Percentiles rank a stretch among this genome's conserved stretches.
Evolutionary conservation across 2,113 vertebrate species (phyloP).

Genomic region (Uropsilus gracilis): DNA sequence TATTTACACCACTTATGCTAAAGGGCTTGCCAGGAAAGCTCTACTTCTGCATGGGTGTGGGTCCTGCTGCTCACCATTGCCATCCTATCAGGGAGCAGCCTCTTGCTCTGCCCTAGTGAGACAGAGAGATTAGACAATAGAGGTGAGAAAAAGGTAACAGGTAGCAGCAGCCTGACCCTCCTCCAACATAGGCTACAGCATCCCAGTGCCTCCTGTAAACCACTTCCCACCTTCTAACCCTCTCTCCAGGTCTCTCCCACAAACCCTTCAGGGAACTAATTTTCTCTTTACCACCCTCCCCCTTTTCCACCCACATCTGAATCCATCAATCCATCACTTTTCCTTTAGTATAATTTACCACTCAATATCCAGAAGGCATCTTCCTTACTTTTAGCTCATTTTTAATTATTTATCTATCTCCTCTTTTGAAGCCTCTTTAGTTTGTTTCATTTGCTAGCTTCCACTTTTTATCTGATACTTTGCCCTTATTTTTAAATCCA

Average conservation of each 20-base stretch:
- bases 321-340: background rate
- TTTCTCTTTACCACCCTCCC: too few relatives aligned
- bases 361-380: accelerated
- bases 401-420: background rate
- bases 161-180: too few relatives aligned
- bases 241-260: too few relatives aligned
- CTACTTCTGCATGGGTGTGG: too few relatives aligned
- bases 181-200: background rate
- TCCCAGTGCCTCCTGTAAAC: too few relatives aligned
- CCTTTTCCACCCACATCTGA: accelerated
- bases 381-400: background rate
- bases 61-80: too few relatives aligned
- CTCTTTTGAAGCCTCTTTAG: background rate
- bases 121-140: too few relatives aligned
- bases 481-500: background rate
- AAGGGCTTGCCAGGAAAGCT: too few relatives aligned
- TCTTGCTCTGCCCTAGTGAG: background rate
- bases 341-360: background rate
- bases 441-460: background rate
- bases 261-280: too few relatives aligned
- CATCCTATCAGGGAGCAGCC: background rate
- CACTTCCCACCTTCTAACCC: too few relatives aligned
- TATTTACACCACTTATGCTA: too few relatives aligned
- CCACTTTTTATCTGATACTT: background rate
- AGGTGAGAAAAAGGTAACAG: background rate